Percentiles rank a stretch among this genome's conserved stretches.
These are phyloP conservation scores for Alosa alosa DNA, from an alignment of 2,113 vertebrate genomes.

Conservation along the genomic window DNA sequence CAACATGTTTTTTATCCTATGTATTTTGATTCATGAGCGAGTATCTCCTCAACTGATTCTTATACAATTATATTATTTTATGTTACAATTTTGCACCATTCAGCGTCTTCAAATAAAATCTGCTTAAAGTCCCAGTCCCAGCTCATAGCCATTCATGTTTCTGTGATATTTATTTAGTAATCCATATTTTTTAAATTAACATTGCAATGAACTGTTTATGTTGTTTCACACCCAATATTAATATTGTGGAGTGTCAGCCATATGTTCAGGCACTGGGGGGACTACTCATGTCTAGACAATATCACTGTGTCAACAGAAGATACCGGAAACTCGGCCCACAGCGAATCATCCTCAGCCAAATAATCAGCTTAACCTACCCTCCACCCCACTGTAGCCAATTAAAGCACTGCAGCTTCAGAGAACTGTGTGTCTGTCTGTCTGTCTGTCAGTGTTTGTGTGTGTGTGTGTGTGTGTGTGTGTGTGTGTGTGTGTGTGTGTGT, in stretches of 20 bases:
- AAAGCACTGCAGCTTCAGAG: neutral
- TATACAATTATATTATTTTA: no score
- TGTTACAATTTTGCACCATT: neutral
- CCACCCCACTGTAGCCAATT: constrained; percentile 2
- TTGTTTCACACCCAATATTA: neutral
- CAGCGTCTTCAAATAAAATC: no score
- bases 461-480: constrained; percentile 13
- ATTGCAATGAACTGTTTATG: neutral
- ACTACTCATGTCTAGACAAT: neutral
- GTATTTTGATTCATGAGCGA: neutral
- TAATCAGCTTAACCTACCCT: neutral
- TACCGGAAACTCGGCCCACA: neutral
- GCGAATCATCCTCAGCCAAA: neutral
- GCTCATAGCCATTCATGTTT: neutral
- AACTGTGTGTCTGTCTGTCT: constrained; percentile 26
- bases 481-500: constrained; percentile 10
- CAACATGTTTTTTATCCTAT: neutral
- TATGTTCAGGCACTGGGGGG: neutral
- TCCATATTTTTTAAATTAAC: neutral
- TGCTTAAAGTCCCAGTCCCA: no score
- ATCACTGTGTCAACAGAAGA: neutral
- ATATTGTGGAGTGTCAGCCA: neutral
- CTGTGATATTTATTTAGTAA: neutral
- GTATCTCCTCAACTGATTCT: no score
- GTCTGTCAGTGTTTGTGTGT: constrained; percentile 9